A percentile compares a stretch with the other conserved stretches of the same genome.
phyloP scores from a whole-genome alignment of 2,113 vertebrate species.

The Anseranas semipalmata region DNA sequence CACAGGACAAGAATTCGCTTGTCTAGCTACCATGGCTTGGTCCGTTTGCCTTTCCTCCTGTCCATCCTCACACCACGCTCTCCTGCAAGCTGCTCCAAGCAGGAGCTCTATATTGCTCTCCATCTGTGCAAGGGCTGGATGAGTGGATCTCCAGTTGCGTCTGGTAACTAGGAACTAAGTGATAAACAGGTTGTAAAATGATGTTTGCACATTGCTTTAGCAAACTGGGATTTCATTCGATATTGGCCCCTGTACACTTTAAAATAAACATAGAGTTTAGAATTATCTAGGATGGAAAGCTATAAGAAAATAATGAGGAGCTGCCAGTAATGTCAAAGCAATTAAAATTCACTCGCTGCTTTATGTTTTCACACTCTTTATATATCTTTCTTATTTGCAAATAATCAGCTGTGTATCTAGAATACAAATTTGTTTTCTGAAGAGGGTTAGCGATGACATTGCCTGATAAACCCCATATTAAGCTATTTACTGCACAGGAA shows the following conservation, averaged over 20 bases:
- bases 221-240: slow-evolving; percentile 32
- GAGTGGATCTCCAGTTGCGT: neutral
- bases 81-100: neutral
- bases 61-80: accelerated
- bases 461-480: neutral
- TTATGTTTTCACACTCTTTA: slow-evolving; percentile 12
- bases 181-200: slow-evolving; percentile 26
- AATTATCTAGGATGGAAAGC: slow-evolving; percentile 1
- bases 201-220: neutral
- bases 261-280: slow-evolving; percentile 31
- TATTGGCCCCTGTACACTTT: neutral
- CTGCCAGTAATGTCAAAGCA: neutral
- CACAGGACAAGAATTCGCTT: neutral
- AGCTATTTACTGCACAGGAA: neutral
- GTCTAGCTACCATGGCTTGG: neutral
- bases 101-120: neutral
- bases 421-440: slow-evolving; percentile 4
- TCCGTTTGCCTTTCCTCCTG: neutral
- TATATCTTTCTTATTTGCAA: slow-evolving; percentile 20
- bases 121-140: neutral
- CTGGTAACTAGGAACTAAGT: neutral
- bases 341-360: slow-evolving; percentile 18
- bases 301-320: slow-evolving; percentile 9
- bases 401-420: slow-evolving; percentile 29
- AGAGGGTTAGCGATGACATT: neutral